A percentile compares a stretch with the other conserved stretches of the same genome.
Evolutionary conservation across 2,113 vertebrate species (phyloP).

Genomic region (Ophiodon elongatus): DNA sequence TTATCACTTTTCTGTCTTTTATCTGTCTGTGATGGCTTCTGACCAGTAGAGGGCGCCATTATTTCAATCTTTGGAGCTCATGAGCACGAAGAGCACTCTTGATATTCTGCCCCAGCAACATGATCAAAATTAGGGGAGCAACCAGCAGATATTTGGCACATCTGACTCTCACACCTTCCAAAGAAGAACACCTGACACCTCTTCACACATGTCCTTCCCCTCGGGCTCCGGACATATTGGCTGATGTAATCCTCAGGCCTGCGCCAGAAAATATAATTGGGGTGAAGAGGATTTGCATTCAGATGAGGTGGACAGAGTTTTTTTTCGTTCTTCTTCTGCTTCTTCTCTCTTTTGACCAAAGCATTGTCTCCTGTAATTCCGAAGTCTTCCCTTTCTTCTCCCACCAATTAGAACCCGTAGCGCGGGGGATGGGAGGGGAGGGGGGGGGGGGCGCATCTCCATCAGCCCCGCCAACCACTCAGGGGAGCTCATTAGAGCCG

Average conservation of each 20-base stretch:
- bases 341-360: constrained; percentile 38
- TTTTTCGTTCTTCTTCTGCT: neutral
- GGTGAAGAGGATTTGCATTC: constrained; percentile 40
- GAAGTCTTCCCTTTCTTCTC: constrained; percentile 50
- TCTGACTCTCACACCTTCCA: constrained; percentile 25
- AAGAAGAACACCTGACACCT: constrained; percentile 35
- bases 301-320: constrained; percentile 26
- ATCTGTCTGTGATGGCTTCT: neutral
- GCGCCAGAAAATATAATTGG: constrained; percentile 41
- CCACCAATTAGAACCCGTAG: constrained; percentile 68
- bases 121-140: constrained; percentile 34
- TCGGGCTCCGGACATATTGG: constrained; percentile 15
- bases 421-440: constrained; percentile 45
- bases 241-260: constrained; percentile 10
- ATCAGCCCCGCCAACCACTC: constrained; percentile 70
- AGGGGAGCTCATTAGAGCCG: constrained; percentile 80
- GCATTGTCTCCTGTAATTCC: constrained; percentile 55
- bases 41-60: constrained; percentile 67
- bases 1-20: neutral
- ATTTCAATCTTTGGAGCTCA: constrained; percentile 11
- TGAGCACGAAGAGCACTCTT: neutral
- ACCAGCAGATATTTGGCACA: constrained; percentile 26
- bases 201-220: constrained; percentile 39
- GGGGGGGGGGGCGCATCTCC: constrained; percentile 54
- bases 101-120: constrained; percentile 18